These are phyloP conservation scores for Oncorhynchus gorbuscha DNA, from an alignment of 2,113 vertebrate species.

Conservation along the genomic window DNA sequence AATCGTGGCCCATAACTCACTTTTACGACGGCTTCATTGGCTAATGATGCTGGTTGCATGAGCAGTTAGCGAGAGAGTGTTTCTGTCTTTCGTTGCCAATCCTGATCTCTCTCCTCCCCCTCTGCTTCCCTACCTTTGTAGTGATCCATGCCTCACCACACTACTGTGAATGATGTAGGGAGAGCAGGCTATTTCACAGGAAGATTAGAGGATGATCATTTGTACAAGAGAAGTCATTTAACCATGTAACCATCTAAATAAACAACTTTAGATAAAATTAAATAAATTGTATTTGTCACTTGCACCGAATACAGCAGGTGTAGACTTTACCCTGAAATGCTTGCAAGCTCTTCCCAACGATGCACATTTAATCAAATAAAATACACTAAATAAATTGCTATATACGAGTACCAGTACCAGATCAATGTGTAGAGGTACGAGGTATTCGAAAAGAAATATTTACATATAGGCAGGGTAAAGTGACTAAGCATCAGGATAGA, in stretches of 20 bases:
- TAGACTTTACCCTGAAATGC: too few species aligned
- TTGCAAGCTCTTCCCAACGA: too few species aligned
- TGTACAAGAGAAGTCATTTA: not conserved
- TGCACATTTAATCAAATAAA: not conserved
- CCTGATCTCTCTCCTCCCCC: not conserved
- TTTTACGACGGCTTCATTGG: conserved; percentile 75
- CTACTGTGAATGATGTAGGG: not conserved
- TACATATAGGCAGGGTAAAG: too few species aligned
- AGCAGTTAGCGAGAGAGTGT: conserved; percentile 60
- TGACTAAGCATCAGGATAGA: too few species aligned
- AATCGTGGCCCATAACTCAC: conserved; percentile 71
- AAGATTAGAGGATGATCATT: not conserved
- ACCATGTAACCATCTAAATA: not conserved
- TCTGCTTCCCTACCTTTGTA: not conserved
- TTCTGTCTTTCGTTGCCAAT: conserved; percentile 12
- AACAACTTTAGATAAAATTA: too few species aligned
- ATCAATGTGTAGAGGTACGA: too few species aligned
- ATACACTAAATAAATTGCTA: not conserved
- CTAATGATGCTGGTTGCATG: conserved; percentile 70
- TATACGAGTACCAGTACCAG: not conserved
- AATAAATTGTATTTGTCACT: too few species aligned
- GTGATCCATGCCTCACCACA: not conserved
- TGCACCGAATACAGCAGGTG: too few species aligned
- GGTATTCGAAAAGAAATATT: too few species aligned
- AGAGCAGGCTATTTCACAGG: not conserved